Percentiles rank a stretch among this genome's conserved stretches.
Evolutionary conservation across 2,888 invertebrate genomes (phyloP).

Genomic region (Morpho helenor): DNA sequence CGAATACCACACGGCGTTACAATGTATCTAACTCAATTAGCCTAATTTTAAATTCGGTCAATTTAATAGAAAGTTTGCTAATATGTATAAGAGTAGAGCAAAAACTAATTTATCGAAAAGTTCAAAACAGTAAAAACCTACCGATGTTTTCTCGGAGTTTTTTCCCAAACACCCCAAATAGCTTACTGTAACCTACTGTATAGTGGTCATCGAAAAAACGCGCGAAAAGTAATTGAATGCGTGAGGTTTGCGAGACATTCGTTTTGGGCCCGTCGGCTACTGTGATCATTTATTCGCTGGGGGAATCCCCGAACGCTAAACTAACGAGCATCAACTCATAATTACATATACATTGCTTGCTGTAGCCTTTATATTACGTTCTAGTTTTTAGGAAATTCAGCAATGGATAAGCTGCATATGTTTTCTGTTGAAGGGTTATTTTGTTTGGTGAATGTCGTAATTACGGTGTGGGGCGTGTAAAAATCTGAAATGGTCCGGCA

Average conservation of each 20-base stretch:
- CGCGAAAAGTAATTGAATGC: slow-evolving; percentile 43
- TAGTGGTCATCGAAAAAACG: slow-evolving; percentile 33
- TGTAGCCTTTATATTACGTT: background rate
- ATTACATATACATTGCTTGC: slow-evolving; percentile 12
- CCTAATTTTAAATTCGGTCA: no score
- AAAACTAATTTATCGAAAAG: background rate
- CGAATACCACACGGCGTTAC: no score
- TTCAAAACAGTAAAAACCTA: slow-evolving; percentile 16
- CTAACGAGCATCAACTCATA: background rate
- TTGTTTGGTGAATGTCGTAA: slow-evolving; percentile 27
- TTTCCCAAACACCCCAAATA: slow-evolving; percentile 28
- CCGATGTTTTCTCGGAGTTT: slow-evolving; percentile 21
- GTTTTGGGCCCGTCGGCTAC: slow-evolving; percentile 34
- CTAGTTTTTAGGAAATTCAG: background rate
- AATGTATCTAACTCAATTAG: no score
- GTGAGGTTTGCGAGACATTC: slow-evolving; percentile 43
- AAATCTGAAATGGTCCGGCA: slow-evolving; percentile 46
- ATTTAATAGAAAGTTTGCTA: no score
- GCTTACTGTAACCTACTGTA: slow-evolving; percentile 32
- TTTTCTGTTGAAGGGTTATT: background rate
- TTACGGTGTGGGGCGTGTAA: slow-evolving; percentile 39
- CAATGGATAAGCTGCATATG: slow-evolving; percentile 7
- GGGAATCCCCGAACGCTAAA: slow-evolving; percentile 19
- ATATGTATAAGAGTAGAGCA: no score
- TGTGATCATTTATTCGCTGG: slow-evolving; percentile 35